Conservation (phyloP, 2,888 invertebrate genomes). For the Cetonia aurata region DNA sequence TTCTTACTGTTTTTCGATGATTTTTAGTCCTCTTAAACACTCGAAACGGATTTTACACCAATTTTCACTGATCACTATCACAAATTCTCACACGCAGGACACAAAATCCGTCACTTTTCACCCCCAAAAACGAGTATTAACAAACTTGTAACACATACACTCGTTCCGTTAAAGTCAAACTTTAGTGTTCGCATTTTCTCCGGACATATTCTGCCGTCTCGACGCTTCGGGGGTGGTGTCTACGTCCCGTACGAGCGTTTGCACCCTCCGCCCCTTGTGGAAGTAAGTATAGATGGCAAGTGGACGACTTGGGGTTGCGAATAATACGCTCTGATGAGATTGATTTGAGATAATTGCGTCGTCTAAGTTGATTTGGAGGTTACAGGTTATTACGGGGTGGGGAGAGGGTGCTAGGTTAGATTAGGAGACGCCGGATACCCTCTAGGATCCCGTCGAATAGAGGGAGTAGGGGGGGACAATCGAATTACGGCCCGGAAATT, state of each 20-base stretch:
- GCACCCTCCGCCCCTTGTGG: conserved; percentile 46
- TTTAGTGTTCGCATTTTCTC: too few species aligned
- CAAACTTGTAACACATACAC: too few species aligned
- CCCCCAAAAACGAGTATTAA: too few species aligned
- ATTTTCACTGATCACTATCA: too few species aligned
- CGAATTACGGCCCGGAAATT: conserved; percentile 16
- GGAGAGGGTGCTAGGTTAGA: conserved; percentile 9
- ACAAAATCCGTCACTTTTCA: too few species aligned
- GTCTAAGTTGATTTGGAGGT: conserved; percentile 51
- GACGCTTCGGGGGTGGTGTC: conserved; percentile 8
- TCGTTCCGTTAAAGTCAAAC: too few species aligned
- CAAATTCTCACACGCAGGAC: too few species aligned
- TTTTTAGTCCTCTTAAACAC: not conserved
- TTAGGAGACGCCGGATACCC: conserved; percentile 4
- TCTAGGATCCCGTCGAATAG: not conserved
- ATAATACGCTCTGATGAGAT: conserved; percentile 53
- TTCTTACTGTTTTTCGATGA: not conserved
- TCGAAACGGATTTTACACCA: too few species aligned
- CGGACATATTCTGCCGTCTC: not conserved
- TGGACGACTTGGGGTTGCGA: conserved; percentile 39
- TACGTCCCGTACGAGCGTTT: not conserved
- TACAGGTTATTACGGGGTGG: conserved; percentile 47
- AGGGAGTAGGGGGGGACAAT: conserved; percentile 9
- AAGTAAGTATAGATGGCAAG: conserved; percentile 48
- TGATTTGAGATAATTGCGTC: conserved; percentile 53